Evolutionary conservation across 92 coral and sea anemone genomes (phyloP).

Genomic region (Zoanthus gigantus): DNA sequence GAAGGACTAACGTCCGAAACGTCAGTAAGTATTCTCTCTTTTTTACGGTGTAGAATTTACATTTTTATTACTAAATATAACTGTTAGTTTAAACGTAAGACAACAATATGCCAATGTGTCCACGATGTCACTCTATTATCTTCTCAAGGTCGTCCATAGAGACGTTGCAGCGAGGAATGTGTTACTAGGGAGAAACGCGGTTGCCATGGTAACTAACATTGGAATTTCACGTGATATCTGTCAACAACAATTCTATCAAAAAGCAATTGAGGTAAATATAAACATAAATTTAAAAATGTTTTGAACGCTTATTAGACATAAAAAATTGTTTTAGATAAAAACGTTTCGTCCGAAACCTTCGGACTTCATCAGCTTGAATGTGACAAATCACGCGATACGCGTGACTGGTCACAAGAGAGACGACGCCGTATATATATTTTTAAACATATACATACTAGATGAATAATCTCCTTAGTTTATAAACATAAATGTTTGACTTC

Average conservation of each 20-base stretch:
- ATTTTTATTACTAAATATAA: too few species aligned
- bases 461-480: not conserved
- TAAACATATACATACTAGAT: too few species aligned
- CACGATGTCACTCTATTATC: not conserved
- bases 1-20: too few species aligned
- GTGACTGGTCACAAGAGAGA: too few species aligned
- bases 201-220: constrained; percentile 77
- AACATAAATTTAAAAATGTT: too few species aligned
- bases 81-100: too few species aligned
- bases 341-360: not conserved
- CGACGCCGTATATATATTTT: too few species aligned
- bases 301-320: not conserved
- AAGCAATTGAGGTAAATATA: constrained; percentile 48
- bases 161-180: constrained; percentile 78
- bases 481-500: not conserved
- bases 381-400: too few species aligned
- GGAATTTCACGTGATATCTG: constrained; percentile 61
- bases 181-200: constrained; percentile 64
- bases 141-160: constrained; percentile 72
- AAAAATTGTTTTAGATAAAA: not conserved
- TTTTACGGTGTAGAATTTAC: too few species aligned
- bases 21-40: too few species aligned
- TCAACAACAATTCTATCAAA: constrained; percentile 49
- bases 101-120: not conserved
- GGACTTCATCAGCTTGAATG: not conserved